Evolutionary conservation across 2,113 vertebrate species (phyloP).

Genomic region (Montifringilla adamsi): DNA sequence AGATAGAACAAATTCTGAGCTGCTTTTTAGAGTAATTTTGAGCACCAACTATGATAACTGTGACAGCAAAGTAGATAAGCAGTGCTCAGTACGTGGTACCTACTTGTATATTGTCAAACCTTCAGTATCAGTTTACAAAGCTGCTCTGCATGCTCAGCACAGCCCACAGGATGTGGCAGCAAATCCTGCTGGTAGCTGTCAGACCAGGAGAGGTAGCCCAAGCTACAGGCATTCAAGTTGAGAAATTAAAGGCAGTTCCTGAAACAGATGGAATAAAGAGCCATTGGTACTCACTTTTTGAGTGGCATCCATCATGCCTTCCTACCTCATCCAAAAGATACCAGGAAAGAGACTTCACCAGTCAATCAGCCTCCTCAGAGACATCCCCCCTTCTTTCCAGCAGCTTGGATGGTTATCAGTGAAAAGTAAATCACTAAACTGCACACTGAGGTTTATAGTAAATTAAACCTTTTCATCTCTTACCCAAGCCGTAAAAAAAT

Average conservation of each 20-base stretch:
- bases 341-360: background rate
- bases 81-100: rapidly evolving
- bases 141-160: background rate
- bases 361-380: background rate
- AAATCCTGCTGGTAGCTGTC: too few species aligned
- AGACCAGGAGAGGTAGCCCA: background rate
- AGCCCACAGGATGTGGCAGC: rapidly evolving
- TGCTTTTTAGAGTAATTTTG: background rate
- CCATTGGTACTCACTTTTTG: background rate
- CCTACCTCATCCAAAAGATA: background rate
- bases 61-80: background rate
- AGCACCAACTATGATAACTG: background rate
- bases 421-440: background rate
- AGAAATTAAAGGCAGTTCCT: background rate
- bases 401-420: background rate
- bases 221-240: background rate
- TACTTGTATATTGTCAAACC: background rate
- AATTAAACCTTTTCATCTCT: background rate
- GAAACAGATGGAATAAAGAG: background rate
- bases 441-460: background rate
- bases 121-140: background rate
- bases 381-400: background rate
- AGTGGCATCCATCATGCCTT: background rate
- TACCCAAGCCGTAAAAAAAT: background rate
- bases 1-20: background rate